phyloP scores from a whole-genome alignment of 2,113 vertebrate species.

The Terrapene triunguis region DNA sequence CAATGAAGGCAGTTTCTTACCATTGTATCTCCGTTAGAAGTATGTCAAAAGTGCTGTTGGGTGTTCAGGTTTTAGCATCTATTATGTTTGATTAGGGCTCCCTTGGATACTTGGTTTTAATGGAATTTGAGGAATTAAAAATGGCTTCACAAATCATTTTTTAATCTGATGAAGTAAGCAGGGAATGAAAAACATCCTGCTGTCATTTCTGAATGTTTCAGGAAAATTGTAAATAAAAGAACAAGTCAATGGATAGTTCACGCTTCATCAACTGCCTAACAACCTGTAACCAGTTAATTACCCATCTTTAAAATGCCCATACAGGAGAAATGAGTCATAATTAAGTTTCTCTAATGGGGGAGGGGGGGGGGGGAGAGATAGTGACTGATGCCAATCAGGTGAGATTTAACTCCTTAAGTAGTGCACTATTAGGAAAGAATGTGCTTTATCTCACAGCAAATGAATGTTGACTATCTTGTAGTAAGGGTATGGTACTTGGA shows the following conservation, averaged over 20 bases:
- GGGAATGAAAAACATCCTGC: constrained; percentile 64
- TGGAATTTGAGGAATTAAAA: constrained; percentile 74
- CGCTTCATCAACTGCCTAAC: constrained; percentile 80
- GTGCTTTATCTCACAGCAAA: neutral
- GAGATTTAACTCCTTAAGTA: constrained; percentile 48
- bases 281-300: constrained; percentile 79
- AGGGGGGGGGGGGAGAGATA: neutral
- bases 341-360: constrained; percentile 36
- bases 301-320: constrained; percentile 72
- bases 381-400: neutral
- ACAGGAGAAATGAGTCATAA: constrained; percentile 72
- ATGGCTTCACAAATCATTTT: constrained; percentile 73
- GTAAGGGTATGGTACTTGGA: neutral
- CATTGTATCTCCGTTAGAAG: neutral
- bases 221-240: constrained; percentile 78
- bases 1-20: neutral
- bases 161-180: constrained; percentile 69
- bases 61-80: constrained; percentile 24
- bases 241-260: constrained; percentile 77
- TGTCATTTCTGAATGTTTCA: constrained; percentile 66
- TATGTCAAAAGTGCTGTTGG: neutral
- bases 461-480: neutral
- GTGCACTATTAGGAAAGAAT: neutral
- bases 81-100: constrained; percentile 60
- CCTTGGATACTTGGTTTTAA: constrained; percentile 58